These are phyloP conservation scores for Lasioglossum malachurum DNA, from an alignment of 2,888 invertebrate genomes.

Conservation along the genomic window DNA sequence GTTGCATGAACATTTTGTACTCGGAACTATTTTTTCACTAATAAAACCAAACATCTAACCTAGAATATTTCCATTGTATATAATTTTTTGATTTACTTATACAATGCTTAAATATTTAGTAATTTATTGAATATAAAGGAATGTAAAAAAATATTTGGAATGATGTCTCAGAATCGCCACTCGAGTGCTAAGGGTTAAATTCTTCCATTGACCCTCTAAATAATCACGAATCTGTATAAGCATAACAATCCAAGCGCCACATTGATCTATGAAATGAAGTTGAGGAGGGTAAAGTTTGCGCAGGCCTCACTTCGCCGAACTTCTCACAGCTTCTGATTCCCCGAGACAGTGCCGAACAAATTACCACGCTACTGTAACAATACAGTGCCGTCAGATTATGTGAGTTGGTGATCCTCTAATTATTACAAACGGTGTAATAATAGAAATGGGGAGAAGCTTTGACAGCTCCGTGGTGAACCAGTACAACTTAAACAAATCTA, in stretches of 20 bases:
- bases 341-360: background rate
- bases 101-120: background rate
- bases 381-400: background rate
- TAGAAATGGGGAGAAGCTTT: background rate
- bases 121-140: too few relatives aligned
- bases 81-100: too few relatives aligned
- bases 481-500: background rate
- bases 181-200: background rate
- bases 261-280: background rate
- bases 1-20: too few relatives aligned
- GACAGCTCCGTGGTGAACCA: background rate
- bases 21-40: too few relatives aligned
- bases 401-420: background rate
- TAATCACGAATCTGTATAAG: background rate
- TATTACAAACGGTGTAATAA: conserved; percentile 1
- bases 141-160: too few relatives aligned
- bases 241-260: background rate
- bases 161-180: too few relatives aligned
- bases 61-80: background rate
- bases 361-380: background rate
- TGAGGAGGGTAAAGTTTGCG: too few relatives aligned
- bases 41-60: too few relatives aligned
- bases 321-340: background rate
- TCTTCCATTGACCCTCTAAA: background rate
- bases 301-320: background rate